phyloP scores from a whole-genome alignment of 2,113 vertebrate species.

The Marmota monax region DNA sequence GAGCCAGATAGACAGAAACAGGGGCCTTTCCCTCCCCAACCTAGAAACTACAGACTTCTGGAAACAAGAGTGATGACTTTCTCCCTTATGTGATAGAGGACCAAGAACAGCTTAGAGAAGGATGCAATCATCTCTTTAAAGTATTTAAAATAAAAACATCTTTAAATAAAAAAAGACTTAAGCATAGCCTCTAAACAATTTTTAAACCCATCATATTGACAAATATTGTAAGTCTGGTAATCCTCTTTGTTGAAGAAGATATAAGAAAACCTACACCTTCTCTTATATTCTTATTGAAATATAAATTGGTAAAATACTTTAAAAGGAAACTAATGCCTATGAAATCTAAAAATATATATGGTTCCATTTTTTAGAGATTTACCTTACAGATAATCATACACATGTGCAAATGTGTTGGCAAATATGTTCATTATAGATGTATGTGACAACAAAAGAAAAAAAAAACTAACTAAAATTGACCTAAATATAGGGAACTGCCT shows the following conservation, averaged over 20 bases:
- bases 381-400: not conserved
- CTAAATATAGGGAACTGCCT: not conserved
- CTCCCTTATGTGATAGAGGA: not conserved
- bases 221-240: not conserved
- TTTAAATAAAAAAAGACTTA: not conserved
- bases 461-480: not conserved
- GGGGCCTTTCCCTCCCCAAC: not conserved
- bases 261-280: conserved; percentile 27
- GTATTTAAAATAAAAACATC: conserved; percentile 1
- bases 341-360: conserved; percentile 1
- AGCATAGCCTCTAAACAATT: not conserved
- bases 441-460: not conserved
- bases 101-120: not conserved
- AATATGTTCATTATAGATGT: not conserved
- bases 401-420: not conserved
- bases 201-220: not conserved
- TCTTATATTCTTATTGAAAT: not conserved
- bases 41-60: conserved; percentile 20
- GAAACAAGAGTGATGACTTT: not conserved
- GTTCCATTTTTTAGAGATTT: conserved; percentile 41
- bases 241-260: not conserved
- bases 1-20: not conserved
- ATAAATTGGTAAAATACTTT: conserved; percentile 34
- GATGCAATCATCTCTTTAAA: not conserved
- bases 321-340: not conserved